phyloP scores from a whole-genome alignment of 2,888 invertebrate species.

The Tricholauxania praeusta region DNA sequence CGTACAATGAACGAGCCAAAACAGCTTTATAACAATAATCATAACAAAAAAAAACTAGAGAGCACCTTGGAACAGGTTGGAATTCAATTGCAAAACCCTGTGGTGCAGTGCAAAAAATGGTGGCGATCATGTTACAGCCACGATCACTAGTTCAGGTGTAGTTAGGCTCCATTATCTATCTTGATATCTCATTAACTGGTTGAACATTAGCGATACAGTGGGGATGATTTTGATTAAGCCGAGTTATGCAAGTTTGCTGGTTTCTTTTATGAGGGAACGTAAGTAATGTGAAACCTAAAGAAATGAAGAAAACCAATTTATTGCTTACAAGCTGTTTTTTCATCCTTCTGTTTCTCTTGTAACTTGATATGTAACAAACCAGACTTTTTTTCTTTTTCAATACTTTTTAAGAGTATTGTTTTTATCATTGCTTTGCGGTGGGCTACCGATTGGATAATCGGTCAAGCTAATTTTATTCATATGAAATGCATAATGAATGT shows the following conservation, averaged over 20 bases:
- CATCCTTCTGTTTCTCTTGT: slow-evolving; percentile 1
- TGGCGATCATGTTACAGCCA: slow-evolving; percentile 22
- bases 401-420: not conserved
- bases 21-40: too few species aligned
- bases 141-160: not conserved
- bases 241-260: not conserved
- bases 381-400: slow-evolving; percentile 12
- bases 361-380: slow-evolving; percentile 28
- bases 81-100: slow-evolving; percentile 35
- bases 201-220: not conserved
- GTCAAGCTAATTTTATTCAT: too few species aligned
- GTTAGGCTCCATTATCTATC: slow-evolving; percentile 16
- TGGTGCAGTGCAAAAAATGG: slow-evolving; percentile 16
- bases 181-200: slow-evolving; percentile 27
- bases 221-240: not conserved
- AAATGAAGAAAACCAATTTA: slow-evolving; percentile 12
- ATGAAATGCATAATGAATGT: too few species aligned
- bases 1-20: too few species aligned
- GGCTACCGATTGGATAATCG: slow-evolving; percentile 9
- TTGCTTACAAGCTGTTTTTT: not conserved
- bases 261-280: not conserved
- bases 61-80: not conserved
- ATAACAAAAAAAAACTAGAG: too few species aligned
- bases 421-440: slow-evolving; percentile 1
- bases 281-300: not conserved